Conservation (phyloP, 2,113 vertebrate species). For the Capra hircus region DNA sequence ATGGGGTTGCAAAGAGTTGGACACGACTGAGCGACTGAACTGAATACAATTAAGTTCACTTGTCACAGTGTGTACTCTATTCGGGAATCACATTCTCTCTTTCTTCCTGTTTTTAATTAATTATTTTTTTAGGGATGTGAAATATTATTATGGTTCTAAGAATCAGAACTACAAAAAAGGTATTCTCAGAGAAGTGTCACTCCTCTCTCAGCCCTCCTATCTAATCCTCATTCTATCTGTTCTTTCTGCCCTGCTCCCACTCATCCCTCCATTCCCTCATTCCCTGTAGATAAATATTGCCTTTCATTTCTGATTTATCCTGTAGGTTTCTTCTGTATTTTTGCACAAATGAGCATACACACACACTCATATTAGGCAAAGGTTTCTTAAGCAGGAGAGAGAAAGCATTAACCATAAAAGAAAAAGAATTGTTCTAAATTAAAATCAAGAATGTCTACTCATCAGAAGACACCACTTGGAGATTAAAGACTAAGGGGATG, state of each 20-base stretch:
- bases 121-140: background rate
- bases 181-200: background rate
- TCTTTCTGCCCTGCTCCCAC: background rate
- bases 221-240: background rate
- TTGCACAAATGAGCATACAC: background rate
- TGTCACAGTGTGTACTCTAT: background rate
- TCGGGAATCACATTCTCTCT: background rate
- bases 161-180: background rate
- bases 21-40: too few relatives aligned
- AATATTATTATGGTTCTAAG: background rate
- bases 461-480: background rate
- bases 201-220: background rate
- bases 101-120: background rate
- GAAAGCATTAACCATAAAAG: background rate
- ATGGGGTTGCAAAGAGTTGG: too few relatives aligned
- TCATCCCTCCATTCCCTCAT: background rate
- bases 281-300: background rate
- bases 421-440: background rate
- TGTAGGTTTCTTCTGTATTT: background rate
- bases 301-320: background rate
- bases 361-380: background rate
- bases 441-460: conserved; percentile 2
- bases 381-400: conserved; percentile 6
- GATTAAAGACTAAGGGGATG: background rate
- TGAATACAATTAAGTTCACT: background rate